Evolutionary conservation across 2,888 invertebrate species (phyloP).

Genomic region (Chrysotoxum bicinctum): DNA sequence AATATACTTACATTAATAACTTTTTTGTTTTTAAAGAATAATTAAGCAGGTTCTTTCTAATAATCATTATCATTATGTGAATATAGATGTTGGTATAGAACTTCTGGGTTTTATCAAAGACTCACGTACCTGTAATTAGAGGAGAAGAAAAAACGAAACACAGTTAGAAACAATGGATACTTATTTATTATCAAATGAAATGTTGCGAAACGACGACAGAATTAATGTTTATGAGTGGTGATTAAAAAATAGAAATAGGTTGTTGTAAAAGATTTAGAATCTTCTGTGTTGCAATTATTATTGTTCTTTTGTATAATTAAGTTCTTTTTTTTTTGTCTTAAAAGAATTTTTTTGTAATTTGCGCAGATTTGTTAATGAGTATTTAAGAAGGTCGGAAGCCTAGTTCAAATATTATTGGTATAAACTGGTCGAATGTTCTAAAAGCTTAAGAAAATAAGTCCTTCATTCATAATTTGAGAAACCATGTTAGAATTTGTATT

Average conservation of each 20-base stretch:
- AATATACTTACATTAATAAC: conserved; percentile 66
- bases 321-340: conserved; percentile 8
- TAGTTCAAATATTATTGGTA: background rate
- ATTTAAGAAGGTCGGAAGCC: background rate
- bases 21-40: conserved; percentile 39
- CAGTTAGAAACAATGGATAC: conserved; percentile 56
- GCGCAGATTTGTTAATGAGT: background rate
- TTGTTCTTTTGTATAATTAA: conserved; percentile 43
- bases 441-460: too few relatives aligned
- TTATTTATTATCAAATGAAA: conserved; percentile 48
- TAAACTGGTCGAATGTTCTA: background rate
- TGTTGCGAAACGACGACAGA: conserved; percentile 62
- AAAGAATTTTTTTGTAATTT: conserved; percentile 1
- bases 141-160: conserved; percentile 26
- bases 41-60: conserved; percentile 55
- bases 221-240: conserved; percentile 64
- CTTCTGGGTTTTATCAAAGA: conserved; percentile 29
- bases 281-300: conserved; percentile 34
- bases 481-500: too few relatives aligned
- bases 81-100: conserved; percentile 38
- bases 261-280: conserved; percentile 7
- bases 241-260: conserved; percentile 35
- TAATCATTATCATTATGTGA: conserved; percentile 62
- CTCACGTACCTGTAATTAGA: conserved; percentile 71
- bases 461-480: too few relatives aligned